Base-by-base conservation (phyloP, 1,140 invertebrate genomes). In the Apis mellifera region DNA sequence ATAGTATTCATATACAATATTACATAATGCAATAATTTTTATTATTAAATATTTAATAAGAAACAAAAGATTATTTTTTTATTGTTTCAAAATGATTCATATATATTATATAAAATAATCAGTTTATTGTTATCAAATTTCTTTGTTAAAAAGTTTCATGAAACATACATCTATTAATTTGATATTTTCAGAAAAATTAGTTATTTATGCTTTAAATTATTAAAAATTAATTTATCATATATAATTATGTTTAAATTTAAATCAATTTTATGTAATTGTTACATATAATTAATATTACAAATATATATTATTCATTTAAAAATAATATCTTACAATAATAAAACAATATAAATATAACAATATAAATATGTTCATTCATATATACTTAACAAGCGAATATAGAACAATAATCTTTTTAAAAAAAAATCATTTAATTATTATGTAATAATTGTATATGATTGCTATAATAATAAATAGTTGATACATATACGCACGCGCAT, bases 101-200 rank as follows among this genome's bases (percentile, higher is more conserved):
- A 12, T 32, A 48, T 32, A 19, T 42, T 57, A 15, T 12, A 52
- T 52, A 60, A 75, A 15, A 7, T 50, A 73, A 55, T 54, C 23
- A 64, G 5, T 52, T 75, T 26, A 65, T 72, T 11, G n/a, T 23
- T 81, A 81, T 81, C 54, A 21, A 32, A 32, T 57, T 65, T 19
- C 52, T 66, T 69, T 74, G 52, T 74, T 65, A 62, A 54, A 23
- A 48, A 8, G 11, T n/a, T 42, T 55, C n/a, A 17, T 9, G 55
- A 26, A 21, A 55, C 19, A 77, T 8, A 42, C 54, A 62, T 42
- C 32, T 5, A 26, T 17, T 3, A 50, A 26, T 62, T 1, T 13
- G 15, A 13, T 7, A 15, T 26, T 7, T 62, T n/a, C 2, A 3
- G 12, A 60, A 60, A 60, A 57, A 48, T 9, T 76, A 48, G 21